Base-by-base conservation (phyloP, 2,888 invertebrate species). In the Dimorphilus gyrociliatus region DNA sequence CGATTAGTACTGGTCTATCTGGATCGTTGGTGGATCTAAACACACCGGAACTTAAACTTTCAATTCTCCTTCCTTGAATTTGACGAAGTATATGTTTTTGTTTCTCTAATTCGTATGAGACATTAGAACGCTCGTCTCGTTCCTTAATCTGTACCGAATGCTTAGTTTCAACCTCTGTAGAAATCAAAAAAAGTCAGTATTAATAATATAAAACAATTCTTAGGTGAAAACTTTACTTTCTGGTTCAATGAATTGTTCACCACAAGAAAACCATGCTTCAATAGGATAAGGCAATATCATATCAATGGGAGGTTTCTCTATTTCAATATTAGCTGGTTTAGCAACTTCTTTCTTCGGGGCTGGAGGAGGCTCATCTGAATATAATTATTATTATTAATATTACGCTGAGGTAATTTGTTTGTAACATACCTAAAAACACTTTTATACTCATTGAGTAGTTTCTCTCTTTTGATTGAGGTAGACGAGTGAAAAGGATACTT, bases 211-310 rank as follows among this genome's bases (percentile, higher is more conserved):
- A 7, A 25, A 8, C 7, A 25, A 14, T n/a, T 12, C n/a, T 12
- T 8, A 24, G 5, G 13, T 15, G 15, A 14, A 5, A 8, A 21
- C n/a, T 21, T 26, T 32, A 55, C 55, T 50, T 43, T 55, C 53
- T 18, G 59, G 60, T 17, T 51, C 39, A 13, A 55, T 46, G 40
- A 61, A 61, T 8, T 43, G 35, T 38, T 57, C 58, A 2, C 57
- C 58, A 34, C 48, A 48, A 4, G 60, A 60, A 4, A 55, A 52
- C 59, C 60, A 61, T 6, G 59, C 50, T 36, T 61, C 61, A 25
- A 61, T 51, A 1, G 60, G 60, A 32, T 54, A 58, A 16, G 52
- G 44, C 4, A 60, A 48, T 12, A 61, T 52, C 10, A 47, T 38
- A 16, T 57, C 58, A n/a, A 50, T 36, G 4, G 55, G 41, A 3